These are phyloP conservation scores for Falco columbarius DNA, from an alignment of 2,797 vertebrate genomes.

Conservation along the genomic window DNA sequence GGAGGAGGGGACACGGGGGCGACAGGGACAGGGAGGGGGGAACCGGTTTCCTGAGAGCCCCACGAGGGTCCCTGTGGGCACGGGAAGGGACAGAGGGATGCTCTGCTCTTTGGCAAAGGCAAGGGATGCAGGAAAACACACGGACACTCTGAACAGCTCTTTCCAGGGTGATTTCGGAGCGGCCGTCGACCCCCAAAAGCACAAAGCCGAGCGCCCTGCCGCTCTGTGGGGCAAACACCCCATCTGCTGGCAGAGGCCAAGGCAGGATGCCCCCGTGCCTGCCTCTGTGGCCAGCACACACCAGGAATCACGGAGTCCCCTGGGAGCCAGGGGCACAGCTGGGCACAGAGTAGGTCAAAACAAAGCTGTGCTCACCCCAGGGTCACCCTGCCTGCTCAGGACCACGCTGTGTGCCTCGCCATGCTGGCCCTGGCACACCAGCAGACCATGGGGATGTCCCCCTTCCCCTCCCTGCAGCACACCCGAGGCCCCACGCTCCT, in stretches of 20 bases:
- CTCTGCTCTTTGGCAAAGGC: not conserved
- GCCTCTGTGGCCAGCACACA: accelerated
- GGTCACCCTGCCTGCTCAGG: accelerated
- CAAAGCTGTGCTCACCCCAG: not conserved
- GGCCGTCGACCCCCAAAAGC: not conserved
- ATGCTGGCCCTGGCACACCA: not conserved
- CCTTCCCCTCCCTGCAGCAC: too few species aligned
- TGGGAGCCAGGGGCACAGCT: not conserved
- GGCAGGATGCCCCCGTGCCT: accelerated
- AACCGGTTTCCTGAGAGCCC: not conserved
- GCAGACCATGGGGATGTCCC: accelerated
- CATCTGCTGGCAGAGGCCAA: accelerated
- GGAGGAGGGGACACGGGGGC: not conserved
- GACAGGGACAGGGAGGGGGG: not conserved
- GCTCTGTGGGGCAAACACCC: too few species aligned
- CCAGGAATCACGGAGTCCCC: not conserved
- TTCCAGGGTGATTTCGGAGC: accelerated
- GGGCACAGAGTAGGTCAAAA: not conserved
- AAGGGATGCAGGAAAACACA: not conserved
- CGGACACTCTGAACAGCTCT: not conserved
- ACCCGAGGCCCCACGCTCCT: accelerated
- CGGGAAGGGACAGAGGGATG: accelerated
- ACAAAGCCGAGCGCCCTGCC: not conserved
- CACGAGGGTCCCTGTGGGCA: accelerated
- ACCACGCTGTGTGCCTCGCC: accelerated